phyloP scores from a whole-genome alignment of 2,888 invertebrate genomes.

The Troides aeacus region DNA sequence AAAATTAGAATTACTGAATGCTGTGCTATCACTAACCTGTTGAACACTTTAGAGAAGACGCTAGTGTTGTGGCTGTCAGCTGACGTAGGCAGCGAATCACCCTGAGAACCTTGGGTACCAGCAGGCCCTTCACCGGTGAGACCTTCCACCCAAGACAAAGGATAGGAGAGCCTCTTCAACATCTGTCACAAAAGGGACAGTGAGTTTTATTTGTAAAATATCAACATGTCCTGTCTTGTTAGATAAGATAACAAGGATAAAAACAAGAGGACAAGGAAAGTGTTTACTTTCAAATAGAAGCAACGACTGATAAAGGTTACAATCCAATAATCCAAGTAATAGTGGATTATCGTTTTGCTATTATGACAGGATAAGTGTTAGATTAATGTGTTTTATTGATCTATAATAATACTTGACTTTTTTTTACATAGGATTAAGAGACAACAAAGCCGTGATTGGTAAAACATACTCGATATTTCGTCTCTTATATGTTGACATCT shows the following conservation, averaged over 20 bases:
- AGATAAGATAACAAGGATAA: background rate
- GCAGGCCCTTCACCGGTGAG: constrained; percentile 87
- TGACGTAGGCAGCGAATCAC: constrained; percentile 79
- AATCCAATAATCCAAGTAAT: background rate
- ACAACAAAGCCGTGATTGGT: too few relatives aligned
- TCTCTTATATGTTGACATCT: too few relatives aligned
- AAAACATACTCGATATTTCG: too few relatives aligned
- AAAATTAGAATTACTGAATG: too few relatives aligned
- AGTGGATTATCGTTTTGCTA: background rate
- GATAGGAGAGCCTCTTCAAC: constrained; percentile 94
- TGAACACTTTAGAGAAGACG: constrained; percentile 94
- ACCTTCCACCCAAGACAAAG: constrained; percentile 95
- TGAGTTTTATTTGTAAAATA: background rate
- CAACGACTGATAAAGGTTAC: background rate
- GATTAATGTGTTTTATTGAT: background rate
- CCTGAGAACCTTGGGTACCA: constrained; percentile 68
- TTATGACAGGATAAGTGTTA: background rate
- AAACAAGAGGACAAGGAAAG: background rate
- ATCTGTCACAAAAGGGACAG: constrained; percentile 80
- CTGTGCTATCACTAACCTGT: constrained; percentile 80
- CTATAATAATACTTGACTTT: too few relatives aligned
- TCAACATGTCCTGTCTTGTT: background rate
- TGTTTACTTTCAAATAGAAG: background rate
- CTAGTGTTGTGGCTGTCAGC: constrained; percentile 84
- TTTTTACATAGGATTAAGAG: too few relatives aligned